Evolutionary conservation across 2,113 vertebrate genomes (phyloP), one percentile per base, ranked within the genome.

Genomic region (Conger conger): DNA sequence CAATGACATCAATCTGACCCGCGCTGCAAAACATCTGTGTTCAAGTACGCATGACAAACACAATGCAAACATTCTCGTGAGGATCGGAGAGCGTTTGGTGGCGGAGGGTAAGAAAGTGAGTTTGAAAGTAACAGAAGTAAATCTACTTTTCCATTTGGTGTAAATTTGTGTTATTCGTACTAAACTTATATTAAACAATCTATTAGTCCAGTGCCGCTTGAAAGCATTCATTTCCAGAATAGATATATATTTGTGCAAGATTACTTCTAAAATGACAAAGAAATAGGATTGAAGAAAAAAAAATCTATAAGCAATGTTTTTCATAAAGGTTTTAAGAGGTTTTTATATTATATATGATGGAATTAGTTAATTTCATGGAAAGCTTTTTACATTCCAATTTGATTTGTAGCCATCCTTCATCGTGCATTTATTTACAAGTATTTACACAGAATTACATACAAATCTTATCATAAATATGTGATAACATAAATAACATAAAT

Each of bases 1-100:
- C 95, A 92, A 95, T 97, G 97, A 97, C 97, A 97, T 97, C 96
- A 96, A 98, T 96, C 96, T 95, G 95, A 92, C 93, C 95, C 94
- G 96, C 93, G 92, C 93, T 94, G 93, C 94, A 87, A 42, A 88
- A 88, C 86, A 85, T 37, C 45, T 30, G 42, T 17, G 73, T 78
- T 76, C 45, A 45, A 27, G 76, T 8, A 57, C 42, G 8, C 20
- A 77, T 36, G 35, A 76, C 54, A 76, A 40, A 20, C 9, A 81
- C 50, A 81, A 83, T 54, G n/a, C 27, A 73, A 73, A 73, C 68
- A 73, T 73, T 73, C 68, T 30, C 27, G 33, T 73, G 68, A 73
- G 68, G 68, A 73, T n/a, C 3, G n/a, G n/a, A 33, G 27, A 13
- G n/a, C n/a, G 63, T 30, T n/a, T 73, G 63, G 9, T 9, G 4